Percentiles rank a stretch among this genome's conserved stretches.
Evolutionary conservation across 2,113 vertebrate species (phyloP).

Genomic region (Lamprologus tigripictilis): DNA sequence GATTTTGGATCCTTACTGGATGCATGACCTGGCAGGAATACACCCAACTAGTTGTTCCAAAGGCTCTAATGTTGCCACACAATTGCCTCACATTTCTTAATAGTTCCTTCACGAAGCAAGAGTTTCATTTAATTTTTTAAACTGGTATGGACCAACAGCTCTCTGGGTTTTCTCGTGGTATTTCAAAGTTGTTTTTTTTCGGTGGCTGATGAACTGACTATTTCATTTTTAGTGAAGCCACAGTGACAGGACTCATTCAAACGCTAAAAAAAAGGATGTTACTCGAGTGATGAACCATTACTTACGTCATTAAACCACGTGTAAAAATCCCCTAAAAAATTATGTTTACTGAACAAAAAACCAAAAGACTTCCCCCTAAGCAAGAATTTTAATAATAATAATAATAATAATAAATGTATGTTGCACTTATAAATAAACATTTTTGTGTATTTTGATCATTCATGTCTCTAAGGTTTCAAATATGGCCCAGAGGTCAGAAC

Average conservation of each 20-base stretch:
- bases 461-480: not conserved
- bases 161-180: not conserved
- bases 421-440: not conserved
- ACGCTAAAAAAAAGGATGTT: not conserved
- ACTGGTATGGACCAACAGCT: not conserved
- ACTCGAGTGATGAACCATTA: not conserved
- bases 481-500: not conserved
- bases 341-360: fast-evolving
- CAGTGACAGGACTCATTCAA: not conserved
- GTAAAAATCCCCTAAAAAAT: not conserved
- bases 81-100: not conserved
- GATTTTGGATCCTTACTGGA: not conserved
- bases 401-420: not conserved
- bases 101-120: not conserved
- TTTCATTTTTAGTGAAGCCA: not conserved
- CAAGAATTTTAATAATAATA: not conserved
- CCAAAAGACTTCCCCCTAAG: no score
- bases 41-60: not conserved
- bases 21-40: not conserved
- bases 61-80: not conserved
- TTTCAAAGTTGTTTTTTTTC: not conserved
- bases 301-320: not conserved
- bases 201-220: not conserved
- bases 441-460: not conserved
- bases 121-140: not conserved